A percentile compares a stretch with the other conserved stretches of the same genome.
These are phyloP conservation scores for Cynoglossus semilaevis DNA, from an alignment of 2,113 vertebrate species.

Conservation along the genomic window DNA sequence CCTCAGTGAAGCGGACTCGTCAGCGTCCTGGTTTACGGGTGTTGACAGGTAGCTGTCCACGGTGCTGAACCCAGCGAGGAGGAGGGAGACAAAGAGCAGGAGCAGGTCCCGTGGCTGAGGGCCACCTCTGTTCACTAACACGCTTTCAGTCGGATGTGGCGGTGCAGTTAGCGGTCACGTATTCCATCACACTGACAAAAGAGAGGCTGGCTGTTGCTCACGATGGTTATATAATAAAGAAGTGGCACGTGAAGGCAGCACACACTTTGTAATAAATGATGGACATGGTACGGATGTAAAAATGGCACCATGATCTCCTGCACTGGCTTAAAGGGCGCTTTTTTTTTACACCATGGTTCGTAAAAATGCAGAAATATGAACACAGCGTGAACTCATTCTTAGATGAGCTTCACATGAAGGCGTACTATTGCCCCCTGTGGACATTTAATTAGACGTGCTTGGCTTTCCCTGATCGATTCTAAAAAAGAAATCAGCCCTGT, in stretches of 20 bases:
- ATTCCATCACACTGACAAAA: slow-evolving; percentile 23
- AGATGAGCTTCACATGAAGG: slow-evolving; percentile 3
- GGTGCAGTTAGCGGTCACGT: slow-evolving; percentile 40
- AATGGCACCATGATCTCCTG: no score
- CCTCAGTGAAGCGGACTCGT: slow-evolving; percentile 9
- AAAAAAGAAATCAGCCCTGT: no score
- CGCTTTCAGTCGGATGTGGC: not conserved
- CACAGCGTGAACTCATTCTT: not conserved
- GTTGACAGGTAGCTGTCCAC: slow-evolving; percentile 66
- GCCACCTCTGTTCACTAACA: slow-evolving; percentile 19
- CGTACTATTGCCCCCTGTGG: slow-evolving; percentile 60
- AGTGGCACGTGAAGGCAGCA: slow-evolving; percentile 1
- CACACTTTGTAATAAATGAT: not conserved
- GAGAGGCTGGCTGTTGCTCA: slow-evolving; percentile 8
- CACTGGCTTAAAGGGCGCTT: no score
- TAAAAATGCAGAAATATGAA: not conserved
- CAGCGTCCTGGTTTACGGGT: slow-evolving; percentile 13
- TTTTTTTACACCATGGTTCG: no score
- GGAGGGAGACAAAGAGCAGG: slow-evolving; percentile 1
- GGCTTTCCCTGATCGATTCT: no score
- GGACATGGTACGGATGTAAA: no score
- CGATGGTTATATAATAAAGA: slow-evolving; percentile 43
- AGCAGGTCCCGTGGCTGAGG: slow-evolving; percentile 15
- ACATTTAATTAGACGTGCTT: slow-evolving; percentile 8
- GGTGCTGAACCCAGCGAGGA: slow-evolving; percentile 71